Conservation (phyloP, 2,113 vertebrate species). For the Anolis carolinensis region DNA sequence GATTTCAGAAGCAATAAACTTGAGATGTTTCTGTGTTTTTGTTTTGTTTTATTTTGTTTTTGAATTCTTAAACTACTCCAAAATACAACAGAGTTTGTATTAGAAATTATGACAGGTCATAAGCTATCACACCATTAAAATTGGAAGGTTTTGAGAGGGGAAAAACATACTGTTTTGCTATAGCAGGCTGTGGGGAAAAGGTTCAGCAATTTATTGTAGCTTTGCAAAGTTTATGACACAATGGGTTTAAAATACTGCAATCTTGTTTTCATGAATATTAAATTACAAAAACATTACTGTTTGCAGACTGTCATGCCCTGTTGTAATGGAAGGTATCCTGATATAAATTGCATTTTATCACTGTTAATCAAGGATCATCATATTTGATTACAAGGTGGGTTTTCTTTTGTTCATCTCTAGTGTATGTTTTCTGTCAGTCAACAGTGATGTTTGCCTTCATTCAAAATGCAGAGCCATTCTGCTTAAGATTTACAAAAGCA, state of each 20-base stretch:
- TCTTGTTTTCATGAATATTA: constrained; percentile 30
- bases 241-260: neutral
- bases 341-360: neutral
- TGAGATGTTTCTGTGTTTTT: neutral
- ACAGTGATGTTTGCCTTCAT: neutral
- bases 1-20: constrained; percentile 22
- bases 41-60: neutral
- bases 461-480: neutral
- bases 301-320: neutral
- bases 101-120: constrained; percentile 30
- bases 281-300: constrained; percentile 5
- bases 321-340: constrained; percentile 17
- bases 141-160: neutral
- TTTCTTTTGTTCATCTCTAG: neutral
- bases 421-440: neutral
- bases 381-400: neutral
- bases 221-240: constrained; percentile 16
- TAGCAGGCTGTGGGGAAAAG: neutral
- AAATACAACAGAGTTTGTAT: constrained; percentile 15
- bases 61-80: constrained; percentile 24
- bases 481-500: neutral
- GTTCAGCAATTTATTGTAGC: neutral
- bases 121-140: constrained; percentile 20
- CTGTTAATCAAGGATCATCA: constrained; percentile 18
- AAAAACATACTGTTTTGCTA: constrained; percentile 16